Evolutionary conservation across 1,140 invertebrate genomes (phyloP), one percentile per base, ranked within the genome.

Genomic region (Pemphigus obesinymphae): DNA sequence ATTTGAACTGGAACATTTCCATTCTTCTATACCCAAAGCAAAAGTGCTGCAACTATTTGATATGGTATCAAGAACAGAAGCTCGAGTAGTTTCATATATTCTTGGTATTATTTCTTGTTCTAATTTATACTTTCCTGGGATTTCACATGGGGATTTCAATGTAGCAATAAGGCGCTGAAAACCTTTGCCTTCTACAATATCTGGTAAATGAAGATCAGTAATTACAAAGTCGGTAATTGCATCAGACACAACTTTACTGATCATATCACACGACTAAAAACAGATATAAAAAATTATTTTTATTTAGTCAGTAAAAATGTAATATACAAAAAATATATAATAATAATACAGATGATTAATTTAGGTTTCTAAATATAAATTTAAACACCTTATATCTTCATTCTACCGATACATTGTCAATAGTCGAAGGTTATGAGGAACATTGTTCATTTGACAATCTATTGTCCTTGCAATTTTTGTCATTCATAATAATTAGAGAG

Each of bases 31-130:
- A 0, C 87, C 76, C 10, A 82, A 40, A 40, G 66, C 48, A 82
- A 50, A 82, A 15, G 66, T 70, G 15, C 82, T 73, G 1, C 66
- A 58, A 55, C 82, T 45, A 5, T 73, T 73, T 73, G 66, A 50
- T n/a, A 82, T 73, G 31, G 10, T 58, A 58, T 55, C 53, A 23
- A 82, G 78, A 5, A 89, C 86, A 2, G 86, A 84, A 58, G 89
- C 87, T 37, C 87, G 86, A 76, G 87, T 88, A 15, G 85, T 86
- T 4, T 89, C 87, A 80, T 89, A 89, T 26, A 88, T 87, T 83
- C 86, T 88, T 43, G 89, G 89, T 83, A 90, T 87, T 63, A 89
- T 87, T 81, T 89, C 88, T 63, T 88, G 87, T 83, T 89, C 88
- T 2, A 89, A 82, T 83, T 88, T 88, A 70, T 85, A 86, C 84